Evolutionary conservation across 2,888 invertebrate species (phyloP), one percentile per base, ranked within the genome.

Genomic region (Stenotaenia linearis): DNA sequence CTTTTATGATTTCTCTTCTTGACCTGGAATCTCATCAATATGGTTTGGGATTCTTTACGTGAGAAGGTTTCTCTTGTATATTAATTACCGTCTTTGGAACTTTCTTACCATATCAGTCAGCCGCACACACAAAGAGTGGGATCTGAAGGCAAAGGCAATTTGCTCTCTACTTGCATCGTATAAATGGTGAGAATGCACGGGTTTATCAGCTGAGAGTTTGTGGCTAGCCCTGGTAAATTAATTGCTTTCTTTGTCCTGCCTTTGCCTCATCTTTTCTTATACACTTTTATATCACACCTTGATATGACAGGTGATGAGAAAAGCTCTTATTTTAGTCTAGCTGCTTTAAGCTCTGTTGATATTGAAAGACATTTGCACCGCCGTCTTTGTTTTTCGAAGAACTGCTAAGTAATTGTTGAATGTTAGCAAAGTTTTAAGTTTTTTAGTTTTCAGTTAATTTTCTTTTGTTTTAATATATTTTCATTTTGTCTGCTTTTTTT

Each of bases 221-320:
- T 69, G 69, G 69, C 25, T 28, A 69, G 69, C 25, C 69, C 25
- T 69, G 69, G 25, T 69, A 69, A 69, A 69, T 69, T 69, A 69
- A 69, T 69, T 69, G 69, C 69, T 69, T 69, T 69, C 69, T 69
- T 69, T 69, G 69, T 69, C 69, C 69, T 69, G 69, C n/a, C 69
- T 23, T 69, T 28, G 9, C 18, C 50, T 18, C 50, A 50, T 50
- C 50, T 50, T 50, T 50, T 50, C 50, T 50, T 32, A 32, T 32
- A 50, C 18, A 18, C 69, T 69, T 28, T 69, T 69, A 69, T 28
- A 69, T 69, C 69, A 69, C 69, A 69, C 69, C 69, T 69, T 69
- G 69, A 69, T 69, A 69, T 69, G 69, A 69, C 69, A 69, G 69
- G 69, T 69, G 69, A 69, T 69, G 25, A 69, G 69, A 25, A 69